Evolutionary conservation across 2,797 vertebrate genomes (phyloP).

Genomic region (Anguilla obscura): DNA sequence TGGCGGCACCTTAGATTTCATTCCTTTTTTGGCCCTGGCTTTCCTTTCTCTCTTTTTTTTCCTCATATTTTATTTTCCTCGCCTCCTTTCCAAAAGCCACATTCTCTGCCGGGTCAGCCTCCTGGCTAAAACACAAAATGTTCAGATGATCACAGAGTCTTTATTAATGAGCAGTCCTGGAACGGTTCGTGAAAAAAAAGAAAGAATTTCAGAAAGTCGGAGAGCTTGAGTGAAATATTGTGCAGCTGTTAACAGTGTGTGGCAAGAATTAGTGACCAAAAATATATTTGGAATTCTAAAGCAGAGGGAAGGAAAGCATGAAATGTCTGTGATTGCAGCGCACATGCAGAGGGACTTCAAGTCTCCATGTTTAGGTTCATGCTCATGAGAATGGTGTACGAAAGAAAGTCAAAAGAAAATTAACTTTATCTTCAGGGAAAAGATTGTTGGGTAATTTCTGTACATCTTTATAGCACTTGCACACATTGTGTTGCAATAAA

Average conservation of each 20-base stretch:
- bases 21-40: background rate
- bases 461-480: background rate
- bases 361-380: constrained; percentile 5
- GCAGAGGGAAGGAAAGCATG: constrained; percentile 32
- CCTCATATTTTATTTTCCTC: constrained; percentile 21
- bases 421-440: background rate
- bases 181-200: constrained; percentile 45
- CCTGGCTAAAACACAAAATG: constrained; percentile 19
- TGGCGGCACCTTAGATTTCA: background rate
- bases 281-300: constrained; percentile 56
- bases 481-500: background rate
- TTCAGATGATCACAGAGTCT: constrained; percentile 63
- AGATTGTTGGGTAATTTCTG: background rate
- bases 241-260: constrained; percentile 73
- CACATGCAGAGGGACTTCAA: constrained; percentile 6
- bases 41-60: background rate
- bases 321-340: constrained; percentile 16
- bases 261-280: constrained; percentile 66
- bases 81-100: constrained; percentile 31
- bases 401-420: constrained; percentile 6
- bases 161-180: constrained; percentile 66
- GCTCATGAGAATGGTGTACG: background rate
- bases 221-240: constrained; percentile 61
- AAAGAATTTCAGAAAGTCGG: constrained; percentile 23
- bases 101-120: constrained; percentile 56